Percentiles rank a stretch among this genome's conserved stretches.
Conservation (phyloP, 2,888 invertebrate species). For the Sympetrum striolatum region DNA sequence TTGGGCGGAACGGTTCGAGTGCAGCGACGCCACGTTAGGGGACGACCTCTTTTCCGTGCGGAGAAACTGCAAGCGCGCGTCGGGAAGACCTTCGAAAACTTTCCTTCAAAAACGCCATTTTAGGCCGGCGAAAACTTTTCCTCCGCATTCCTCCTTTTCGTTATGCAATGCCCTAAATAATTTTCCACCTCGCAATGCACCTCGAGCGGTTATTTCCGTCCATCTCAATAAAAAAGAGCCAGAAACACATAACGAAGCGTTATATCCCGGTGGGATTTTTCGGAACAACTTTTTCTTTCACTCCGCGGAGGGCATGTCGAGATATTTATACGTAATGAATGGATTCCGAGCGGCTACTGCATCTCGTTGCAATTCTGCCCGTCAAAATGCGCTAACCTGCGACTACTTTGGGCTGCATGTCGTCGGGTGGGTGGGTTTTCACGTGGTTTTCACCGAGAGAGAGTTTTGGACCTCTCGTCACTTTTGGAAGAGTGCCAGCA, state of each 20-base stretch:
- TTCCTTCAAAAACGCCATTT: not conserved
- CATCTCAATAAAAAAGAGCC: not conserved
- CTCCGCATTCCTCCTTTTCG: not conserved
- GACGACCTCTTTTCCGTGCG: no score
- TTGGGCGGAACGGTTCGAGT: no score
- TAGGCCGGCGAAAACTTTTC: no score
- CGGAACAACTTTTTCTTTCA: not conserved
- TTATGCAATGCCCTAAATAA: not conserved
- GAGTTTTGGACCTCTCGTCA: not conserved
- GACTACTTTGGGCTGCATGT: not conserved
- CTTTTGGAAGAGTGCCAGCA: conserved; percentile 21
- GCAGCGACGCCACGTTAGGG: no score
- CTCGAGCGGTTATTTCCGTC: not conserved
- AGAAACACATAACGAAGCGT: not conserved
- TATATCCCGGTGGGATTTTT: not conserved
- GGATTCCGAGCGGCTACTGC: not conserved
- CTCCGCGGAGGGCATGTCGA: not conserved
- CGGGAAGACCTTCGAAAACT: not conserved
- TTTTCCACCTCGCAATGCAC: not conserved
- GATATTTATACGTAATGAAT: not conserved
- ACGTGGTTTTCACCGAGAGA: conserved; percentile 1
- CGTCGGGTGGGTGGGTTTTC: not conserved
- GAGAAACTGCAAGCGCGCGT: not conserved
- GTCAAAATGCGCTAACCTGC: not conserved
- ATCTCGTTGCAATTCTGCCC: not conserved